Evolutionary conservation across 1,140 invertebrate species (phyloP), one percentile per base, ranked within the genome.

Genomic region (Leptopilina boulardi): DNA sequence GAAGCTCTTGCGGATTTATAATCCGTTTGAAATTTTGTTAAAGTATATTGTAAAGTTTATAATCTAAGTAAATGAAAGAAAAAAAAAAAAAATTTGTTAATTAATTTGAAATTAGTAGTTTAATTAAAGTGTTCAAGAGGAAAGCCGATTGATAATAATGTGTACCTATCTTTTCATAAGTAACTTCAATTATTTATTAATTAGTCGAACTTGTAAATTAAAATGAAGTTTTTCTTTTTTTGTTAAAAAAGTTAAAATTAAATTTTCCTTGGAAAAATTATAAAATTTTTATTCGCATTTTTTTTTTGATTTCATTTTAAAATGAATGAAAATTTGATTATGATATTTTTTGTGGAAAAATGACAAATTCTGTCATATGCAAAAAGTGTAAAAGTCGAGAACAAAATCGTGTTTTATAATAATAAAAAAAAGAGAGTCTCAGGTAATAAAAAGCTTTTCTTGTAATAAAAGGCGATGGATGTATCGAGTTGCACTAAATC

Each of bases 401-500:
- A 15, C 2, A n/a, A n/a, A 44, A 44, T 44, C 15, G 8, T 13
- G 15, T 44, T 44, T 44, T 44, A 3, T 15, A 15, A 15, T 44
- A 44, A 3, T 44, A 44, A 11, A 44, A 44, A 44, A 44, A 44
- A 44, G 34, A 3, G 34, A 15, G 42, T 15, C 4, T 15, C 15
- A 18, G n/a, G 47, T 51, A 18, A 18, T 18, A 51, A n/a, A 51
- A 51, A 51, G n/a, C 47, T 51, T 47, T 38, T 51, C 47, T 51
- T 51, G 47, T 51, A 51, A 51, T 51, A 51, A 51, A 51, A 51
- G n/a, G 47, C 47, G 13, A n/a, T n/a, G 15, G 47, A 18, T 51
- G 47, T 51, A 51, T 51, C 47, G 13, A 51, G 47, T 51, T 18
- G 47, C 47, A 51, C 15, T 51, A 51, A 51, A 51, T 51, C 47